Evolutionary conservation across 2,888 invertebrate genomes (phyloP).

Genomic region (Tortrix viridana): DNA sequence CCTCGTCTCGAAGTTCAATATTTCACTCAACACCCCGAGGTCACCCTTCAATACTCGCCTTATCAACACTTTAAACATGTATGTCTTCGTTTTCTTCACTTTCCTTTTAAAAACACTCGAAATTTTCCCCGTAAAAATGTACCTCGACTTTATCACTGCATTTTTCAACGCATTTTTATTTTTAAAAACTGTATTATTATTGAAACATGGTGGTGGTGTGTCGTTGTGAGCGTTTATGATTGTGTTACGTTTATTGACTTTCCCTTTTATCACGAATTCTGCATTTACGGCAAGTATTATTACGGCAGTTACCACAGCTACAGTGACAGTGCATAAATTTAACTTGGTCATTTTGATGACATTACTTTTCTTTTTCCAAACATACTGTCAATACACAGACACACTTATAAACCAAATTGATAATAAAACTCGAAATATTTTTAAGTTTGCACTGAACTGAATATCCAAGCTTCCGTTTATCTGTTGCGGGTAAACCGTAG

Average conservation of each 20-base stretch:
- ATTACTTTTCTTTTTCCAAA: constrained; percentile 30
- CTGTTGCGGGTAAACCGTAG: constrained; percentile 3
- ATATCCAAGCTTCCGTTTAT: constrained; percentile 4
- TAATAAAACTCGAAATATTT: background rate
- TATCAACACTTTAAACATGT: constrained; percentile 76
- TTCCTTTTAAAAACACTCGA: constrained; percentile 66
- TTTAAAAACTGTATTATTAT: constrained; percentile 72
- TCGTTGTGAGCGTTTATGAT: constrained; percentile 71
- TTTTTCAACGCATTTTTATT: constrained; percentile 70
- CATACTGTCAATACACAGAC: constrained; percentile 17
- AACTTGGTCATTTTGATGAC: constrained; percentile 61
- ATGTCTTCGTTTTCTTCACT: constrained; percentile 59
- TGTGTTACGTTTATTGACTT: constrained; percentile 77
- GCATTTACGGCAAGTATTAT: constrained; percentile 50
- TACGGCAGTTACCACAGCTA: constrained; percentile 13
- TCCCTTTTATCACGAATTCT: constrained; percentile 70
- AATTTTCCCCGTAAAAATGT: constrained; percentile 81
- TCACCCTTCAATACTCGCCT: constrained; percentile 78
- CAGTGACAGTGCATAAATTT: constrained; percentile 36
- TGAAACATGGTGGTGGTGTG: constrained; percentile 64
- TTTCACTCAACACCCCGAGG: constrained; percentile 70
- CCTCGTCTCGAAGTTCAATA: constrained; percentile 74
- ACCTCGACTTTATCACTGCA: constrained; percentile 71
- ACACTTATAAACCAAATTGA: background rate
- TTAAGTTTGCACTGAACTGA: background rate